phyloP scores from a whole-genome alignment of 2,797 vertebrate species.

The Loris lydekkerianus region DNA sequence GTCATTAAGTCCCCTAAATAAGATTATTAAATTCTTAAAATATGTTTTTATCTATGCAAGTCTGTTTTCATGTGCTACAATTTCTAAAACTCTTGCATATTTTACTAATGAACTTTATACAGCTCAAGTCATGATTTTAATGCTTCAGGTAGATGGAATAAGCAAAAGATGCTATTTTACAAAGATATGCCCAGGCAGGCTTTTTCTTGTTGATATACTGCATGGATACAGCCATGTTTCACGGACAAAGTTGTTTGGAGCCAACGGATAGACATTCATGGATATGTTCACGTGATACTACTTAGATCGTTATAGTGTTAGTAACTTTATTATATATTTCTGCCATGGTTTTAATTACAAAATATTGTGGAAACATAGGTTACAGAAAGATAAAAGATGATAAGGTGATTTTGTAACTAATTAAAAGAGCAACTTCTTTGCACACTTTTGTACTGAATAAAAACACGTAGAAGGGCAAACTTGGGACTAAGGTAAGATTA shows the following conservation, averaged over 20 bases:
- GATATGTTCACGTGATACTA: neutral
- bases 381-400: neutral
- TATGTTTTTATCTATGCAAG: neutral
- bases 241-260: neutral
- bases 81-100: neutral
- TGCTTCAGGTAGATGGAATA: neutral
- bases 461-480: neutral
- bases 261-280: neutral
- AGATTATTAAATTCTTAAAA: neutral
- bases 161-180: neutral
- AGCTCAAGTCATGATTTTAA: neutral
- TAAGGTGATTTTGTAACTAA: constrained; percentile 8
- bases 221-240: neutral
- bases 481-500: neutral
- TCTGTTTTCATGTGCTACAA: neutral
- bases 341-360: neutral
- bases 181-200: neutral
- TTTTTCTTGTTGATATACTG: neutral
- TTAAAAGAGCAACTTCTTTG: neutral
- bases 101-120: neutral
- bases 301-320: neutral
- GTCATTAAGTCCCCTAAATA: neutral
- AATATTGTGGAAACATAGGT: neutral
- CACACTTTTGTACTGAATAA: neutral
- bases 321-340: constrained; percentile 5